Percentiles rank a stretch among this genome's conserved stretches.
phyloP scores from a whole-genome alignment of 2,797 vertebrate species.

The Hydrophis major region DNA sequence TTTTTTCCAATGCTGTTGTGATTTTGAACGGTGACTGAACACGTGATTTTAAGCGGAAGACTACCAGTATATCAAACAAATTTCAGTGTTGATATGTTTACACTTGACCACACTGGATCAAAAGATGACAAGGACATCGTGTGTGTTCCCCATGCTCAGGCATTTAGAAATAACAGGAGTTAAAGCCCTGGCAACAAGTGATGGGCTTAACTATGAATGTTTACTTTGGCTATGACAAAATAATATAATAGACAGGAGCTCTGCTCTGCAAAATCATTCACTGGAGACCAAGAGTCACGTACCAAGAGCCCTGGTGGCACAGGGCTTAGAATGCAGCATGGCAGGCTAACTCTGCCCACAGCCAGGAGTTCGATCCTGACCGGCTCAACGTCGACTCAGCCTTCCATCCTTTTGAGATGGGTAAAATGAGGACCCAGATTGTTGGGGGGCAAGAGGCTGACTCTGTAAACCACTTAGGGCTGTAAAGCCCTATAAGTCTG shows the following conservation, averaged over 20 bases:
- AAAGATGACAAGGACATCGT: accelerated
- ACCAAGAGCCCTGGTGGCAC: neutral
- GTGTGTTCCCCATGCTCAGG: neutral
- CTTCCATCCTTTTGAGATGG: too few species aligned
- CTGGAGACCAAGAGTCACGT: neutral
- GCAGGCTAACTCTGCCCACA: neutral
- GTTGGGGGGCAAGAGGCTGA: too few species aligned
- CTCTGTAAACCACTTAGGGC: too few species aligned
- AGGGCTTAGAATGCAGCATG: neutral
- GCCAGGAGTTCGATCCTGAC: too few species aligned
- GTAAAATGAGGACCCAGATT: too few species aligned
- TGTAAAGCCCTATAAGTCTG: too few species aligned
- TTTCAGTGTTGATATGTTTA: neutral
- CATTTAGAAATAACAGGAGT: neutral
- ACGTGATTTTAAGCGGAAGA: neutral
- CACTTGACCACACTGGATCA: neutral
- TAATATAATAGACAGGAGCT: neutral
- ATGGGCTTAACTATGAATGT: neutral
- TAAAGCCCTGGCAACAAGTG: neutral
- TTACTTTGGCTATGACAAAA: neutral
- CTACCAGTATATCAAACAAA: neutral
- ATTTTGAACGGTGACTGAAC: neutral
- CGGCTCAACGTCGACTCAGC: too few species aligned
- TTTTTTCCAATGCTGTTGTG: neutral
- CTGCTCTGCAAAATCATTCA: neutral